These are phyloP conservation scores for Nyctibius grandis DNA, from an alignment of 2,797 vertebrate genomes.

Conservation along the genomic window DNA sequence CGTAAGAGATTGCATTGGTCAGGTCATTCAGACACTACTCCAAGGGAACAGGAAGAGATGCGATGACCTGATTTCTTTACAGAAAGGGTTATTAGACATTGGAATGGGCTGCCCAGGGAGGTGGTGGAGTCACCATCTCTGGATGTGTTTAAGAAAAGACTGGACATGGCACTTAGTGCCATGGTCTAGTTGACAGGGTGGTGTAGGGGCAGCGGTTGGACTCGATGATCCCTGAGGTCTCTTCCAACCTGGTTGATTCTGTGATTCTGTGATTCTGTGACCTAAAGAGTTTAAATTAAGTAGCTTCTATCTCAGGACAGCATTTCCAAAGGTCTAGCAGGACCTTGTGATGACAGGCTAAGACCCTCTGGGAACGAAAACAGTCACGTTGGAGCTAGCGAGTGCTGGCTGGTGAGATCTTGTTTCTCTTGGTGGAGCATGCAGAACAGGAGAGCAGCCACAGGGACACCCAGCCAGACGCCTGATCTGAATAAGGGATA, in stretches of 20 bases:
- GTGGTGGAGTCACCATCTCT: too few species aligned
- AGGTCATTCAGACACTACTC: not conserved
- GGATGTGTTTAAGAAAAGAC: too few species aligned
- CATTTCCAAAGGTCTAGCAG: not conserved
- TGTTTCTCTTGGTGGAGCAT: not conserved
- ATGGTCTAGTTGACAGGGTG: too few species aligned
- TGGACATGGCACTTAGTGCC: too few species aligned
- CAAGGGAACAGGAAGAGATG: not conserved
- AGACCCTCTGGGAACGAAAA: not conserved
- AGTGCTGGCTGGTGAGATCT: not conserved
- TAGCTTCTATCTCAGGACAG: not conserved
- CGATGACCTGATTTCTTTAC: too few species aligned
- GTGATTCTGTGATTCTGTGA: too few species aligned
- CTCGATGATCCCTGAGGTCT: too few species aligned
- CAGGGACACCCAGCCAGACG: not conserved
- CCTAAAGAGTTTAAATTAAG: not conserved
- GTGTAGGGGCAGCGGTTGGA: too few species aligned
- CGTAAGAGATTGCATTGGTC: not conserved
- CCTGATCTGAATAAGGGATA: not conserved
- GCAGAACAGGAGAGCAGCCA: rapidly evolving
- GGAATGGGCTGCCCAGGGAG: too few species aligned
- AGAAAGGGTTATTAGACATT: too few species aligned
- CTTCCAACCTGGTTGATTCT: too few species aligned
- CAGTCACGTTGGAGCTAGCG: rapidly evolving
- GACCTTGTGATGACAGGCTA: not conserved